Base-by-base conservation (phyloP, 2,113 vertebrate species). In the Neoarius graeffei region DNA sequence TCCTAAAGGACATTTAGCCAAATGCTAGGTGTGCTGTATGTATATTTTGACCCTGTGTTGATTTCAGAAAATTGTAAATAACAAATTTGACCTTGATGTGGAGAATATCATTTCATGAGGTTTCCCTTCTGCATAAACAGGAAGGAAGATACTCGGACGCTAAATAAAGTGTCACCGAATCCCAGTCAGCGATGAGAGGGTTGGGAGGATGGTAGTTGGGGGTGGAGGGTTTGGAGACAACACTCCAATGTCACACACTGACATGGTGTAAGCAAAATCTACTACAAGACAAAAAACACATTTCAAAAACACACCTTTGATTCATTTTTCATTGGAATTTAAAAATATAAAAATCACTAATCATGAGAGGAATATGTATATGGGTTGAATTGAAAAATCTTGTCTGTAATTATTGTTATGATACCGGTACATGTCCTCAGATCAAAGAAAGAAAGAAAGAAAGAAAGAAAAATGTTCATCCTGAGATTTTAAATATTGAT, bases 11-110 rank as follows among this genome's bases (percentile, higher is more conserved):
- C 3, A 42, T 42, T 42, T 42, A 42, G 42, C 42, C 42, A 42
- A 42, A 42, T 42, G 42, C 42, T 42, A 4, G 42, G 42, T 42
- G 42, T 42, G 42, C 42, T 42, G 42, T 42, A 42, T 42, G 42
- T 42, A 42, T 42, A 42, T 42, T 42, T 42, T 42, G 42, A 42
- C 42, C 42, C 35, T 42, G 42, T 42, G 42, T 42, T 42, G 42
- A 42, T 42, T 42, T 42, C 42, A 42, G 42, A 42, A 42, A 42
- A 42, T 42, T 42, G 42, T 42, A 42, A 42, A 42, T 42, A 42
- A 92, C 91, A 91, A 86, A 93, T 92, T 87, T 91, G 91, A 92
- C 93, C 93, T 93, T 93, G 91, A 64, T 86, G 71, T 42, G 9
- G 86, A 92, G 89, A 93, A 90, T 27, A 60, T 60, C 54, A 73